Conservation (phyloP, 2,888 invertebrate species). For the Apotomis betuletana region DNA sequence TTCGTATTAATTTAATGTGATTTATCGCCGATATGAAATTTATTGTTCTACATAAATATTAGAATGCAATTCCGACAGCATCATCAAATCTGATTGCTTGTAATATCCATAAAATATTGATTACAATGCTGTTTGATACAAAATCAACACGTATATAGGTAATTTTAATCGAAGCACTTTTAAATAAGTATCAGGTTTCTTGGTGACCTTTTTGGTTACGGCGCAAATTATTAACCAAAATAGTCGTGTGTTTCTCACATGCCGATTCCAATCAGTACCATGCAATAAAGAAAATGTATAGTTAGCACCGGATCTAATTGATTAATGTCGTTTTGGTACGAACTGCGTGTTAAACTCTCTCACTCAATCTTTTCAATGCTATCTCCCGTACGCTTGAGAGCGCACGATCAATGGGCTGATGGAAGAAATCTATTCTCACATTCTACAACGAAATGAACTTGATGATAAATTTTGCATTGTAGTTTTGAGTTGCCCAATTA, state of each 20-base stretch:
- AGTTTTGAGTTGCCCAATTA: slow-evolving; percentile 36
- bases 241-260: slow-evolving; percentile 41
- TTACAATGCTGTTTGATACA: no score
- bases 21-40: no score
- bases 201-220: neutral
- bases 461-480: slow-evolving; percentile 35
- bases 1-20: no score
- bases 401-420: slow-evolving; percentile 33
- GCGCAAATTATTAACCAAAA: slow-evolving; percentile 19
- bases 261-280: slow-evolving; percentile 47
- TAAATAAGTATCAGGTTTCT: no score
- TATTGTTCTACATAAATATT: no score
- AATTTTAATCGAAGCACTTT: no score
- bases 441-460: slow-evolving; percentile 26
- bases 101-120: no score
- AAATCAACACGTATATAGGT: no score
- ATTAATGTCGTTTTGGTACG: slow-evolving; percentile 62
- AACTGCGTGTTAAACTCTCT: slow-evolving; percentile 27
- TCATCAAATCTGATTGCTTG: no score
- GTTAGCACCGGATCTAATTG: slow-evolving; percentile 55
- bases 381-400: slow-evolving; percentile 27
- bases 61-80: no score
- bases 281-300: slow-evolving; percentile 53
- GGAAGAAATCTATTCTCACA: slow-evolving; percentile 37
- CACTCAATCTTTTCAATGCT: slow-evolving; percentile 26